Evolutionary conservation across 1,140 invertebrate genomes (phyloP).

Genomic region (Apis dorsata): DNA sequence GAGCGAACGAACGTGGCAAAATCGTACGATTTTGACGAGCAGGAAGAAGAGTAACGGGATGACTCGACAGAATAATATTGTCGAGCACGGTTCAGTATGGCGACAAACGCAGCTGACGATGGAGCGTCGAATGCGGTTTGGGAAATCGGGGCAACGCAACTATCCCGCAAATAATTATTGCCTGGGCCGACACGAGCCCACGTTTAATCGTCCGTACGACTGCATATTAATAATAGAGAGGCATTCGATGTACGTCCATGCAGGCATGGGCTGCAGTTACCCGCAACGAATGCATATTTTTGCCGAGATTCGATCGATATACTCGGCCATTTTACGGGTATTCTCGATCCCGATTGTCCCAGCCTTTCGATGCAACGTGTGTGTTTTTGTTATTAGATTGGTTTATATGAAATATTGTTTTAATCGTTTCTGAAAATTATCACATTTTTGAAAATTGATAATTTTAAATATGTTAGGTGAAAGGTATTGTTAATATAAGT

Average conservation of each 20-base stretch:
- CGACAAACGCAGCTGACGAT: slow-evolving; percentile 28
- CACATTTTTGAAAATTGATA: background rate
- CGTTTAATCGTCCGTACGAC: slow-evolving; percentile 65
- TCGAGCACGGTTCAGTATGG: slow-evolving; percentile 5
- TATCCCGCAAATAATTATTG: slow-evolving; percentile 67
- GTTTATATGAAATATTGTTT: no score
- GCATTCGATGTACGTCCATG: slow-evolving; percentile 28
- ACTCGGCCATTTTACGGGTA: slow-evolving; percentile 44
- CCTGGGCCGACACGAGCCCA: slow-evolving; percentile 28
- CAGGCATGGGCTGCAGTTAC: slow-evolving; percentile 46
- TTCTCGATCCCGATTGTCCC: slow-evolving; percentile 28
- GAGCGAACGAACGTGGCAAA: slow-evolving; percentile 14
- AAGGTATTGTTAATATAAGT: no score
- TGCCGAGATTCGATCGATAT: slow-evolving; percentile 46
- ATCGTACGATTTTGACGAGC: slow-evolving; percentile 28
- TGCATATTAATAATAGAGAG: slow-evolving; percentile 64
- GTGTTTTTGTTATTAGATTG: no score
- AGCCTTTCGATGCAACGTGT: slow-evolving; percentile 7
- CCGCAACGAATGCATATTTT: slow-evolving; percentile 56
- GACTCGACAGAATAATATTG: slow-evolving; percentile 51
- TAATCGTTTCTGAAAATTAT: no score
- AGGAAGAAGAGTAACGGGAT: slow-evolving; percentile 50
- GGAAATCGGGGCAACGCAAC: slow-evolving; percentile 59
- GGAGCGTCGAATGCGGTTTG: slow-evolving; percentile 53
- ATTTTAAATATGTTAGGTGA: no score